A percentile compares a stretch with the other conserved stretches of the same genome.
These are phyloP conservation scores for Phalera bucephala DNA, from an alignment of 2,888 invertebrate genomes.

Conservation along the genomic window DNA sequence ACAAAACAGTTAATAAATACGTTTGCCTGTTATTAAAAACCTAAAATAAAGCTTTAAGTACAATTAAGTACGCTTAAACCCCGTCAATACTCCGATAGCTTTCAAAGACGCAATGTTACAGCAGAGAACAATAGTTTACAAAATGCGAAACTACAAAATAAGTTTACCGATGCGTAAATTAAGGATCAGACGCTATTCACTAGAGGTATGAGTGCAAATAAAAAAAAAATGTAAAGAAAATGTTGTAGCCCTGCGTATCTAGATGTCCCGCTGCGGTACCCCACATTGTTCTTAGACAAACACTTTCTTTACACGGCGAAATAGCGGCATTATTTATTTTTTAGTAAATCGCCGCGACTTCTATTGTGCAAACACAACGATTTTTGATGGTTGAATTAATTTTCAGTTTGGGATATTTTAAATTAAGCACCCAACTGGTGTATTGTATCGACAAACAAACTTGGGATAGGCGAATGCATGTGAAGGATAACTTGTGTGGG, in stretches of 20 bases:
- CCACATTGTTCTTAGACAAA: slow-evolving; percentile 80
- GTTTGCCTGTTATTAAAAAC: too few species aligned
- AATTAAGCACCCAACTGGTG: slow-evolving; percentile 49
- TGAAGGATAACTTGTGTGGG: slow-evolving; percentile 13
- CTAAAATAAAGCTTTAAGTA: too few species aligned
- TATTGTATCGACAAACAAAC: slow-evolving; percentile 37
- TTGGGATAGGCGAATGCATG: slow-evolving; percentile 12
- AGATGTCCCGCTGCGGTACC: slow-evolving; percentile 78
- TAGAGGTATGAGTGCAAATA: slow-evolving; percentile 65
- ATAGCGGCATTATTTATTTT: slow-evolving; percentile 67
- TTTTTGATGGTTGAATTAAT: slow-evolving; percentile 74
- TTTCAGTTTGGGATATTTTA: slow-evolving; percentile 44
- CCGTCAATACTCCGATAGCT: too few species aligned
- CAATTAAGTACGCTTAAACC: too few species aligned
- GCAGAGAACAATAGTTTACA: slow-evolving; percentile 73
- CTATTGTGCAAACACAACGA: slow-evolving; percentile 52
- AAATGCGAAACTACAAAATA: slow-evolving; percentile 72
- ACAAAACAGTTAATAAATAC: too few species aligned
- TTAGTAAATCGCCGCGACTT: slow-evolving; percentile 57
- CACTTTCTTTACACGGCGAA: slow-evolving; percentile 68
- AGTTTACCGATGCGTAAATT: slow-evolving; percentile 79
- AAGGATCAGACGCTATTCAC: slow-evolving; percentile 72
- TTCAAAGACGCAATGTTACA: slow-evolving; percentile 66
- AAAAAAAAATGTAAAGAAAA: slow-evolving; percentile 66
- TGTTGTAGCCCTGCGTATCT: slow-evolving; percentile 65